phyloP scores from a whole-genome alignment of 1,140 invertebrate genomes.

The Venturia canescens region DNA sequence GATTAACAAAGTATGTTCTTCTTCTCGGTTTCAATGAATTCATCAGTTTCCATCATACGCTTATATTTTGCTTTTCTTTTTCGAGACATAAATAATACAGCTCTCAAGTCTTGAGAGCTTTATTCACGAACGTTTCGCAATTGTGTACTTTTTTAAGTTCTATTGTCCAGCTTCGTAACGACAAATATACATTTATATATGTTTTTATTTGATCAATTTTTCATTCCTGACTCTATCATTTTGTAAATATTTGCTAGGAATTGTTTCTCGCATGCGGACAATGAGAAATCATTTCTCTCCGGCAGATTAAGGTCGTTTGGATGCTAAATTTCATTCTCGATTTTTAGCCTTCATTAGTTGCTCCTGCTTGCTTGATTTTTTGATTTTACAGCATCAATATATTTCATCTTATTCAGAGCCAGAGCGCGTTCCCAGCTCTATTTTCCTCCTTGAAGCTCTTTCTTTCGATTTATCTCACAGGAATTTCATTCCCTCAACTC shows the following conservation, averaged over 20 bases:
- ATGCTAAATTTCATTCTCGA: too few species aligned
- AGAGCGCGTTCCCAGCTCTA: background rate
- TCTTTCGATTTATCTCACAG: constrained; percentile 3
- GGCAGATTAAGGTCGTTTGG: too few species aligned
- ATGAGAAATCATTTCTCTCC: background rate
- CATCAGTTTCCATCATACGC: too few species aligned
- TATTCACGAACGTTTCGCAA: background rate
- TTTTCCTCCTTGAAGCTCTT: background rate
- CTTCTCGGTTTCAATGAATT: background rate
- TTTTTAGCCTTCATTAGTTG: background rate
- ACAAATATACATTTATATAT: constrained; percentile 32
- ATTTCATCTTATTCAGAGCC: too few species aligned
- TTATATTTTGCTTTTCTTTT: constrained; percentile 16
- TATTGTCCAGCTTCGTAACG: constrained; percentile 23
- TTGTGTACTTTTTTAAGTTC: background rate
- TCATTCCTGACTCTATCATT: background rate
- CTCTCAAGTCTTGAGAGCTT: background rate
- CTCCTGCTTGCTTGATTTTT: too few species aligned
- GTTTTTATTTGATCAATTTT: background rate
- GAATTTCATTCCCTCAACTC: constrained; percentile 24
- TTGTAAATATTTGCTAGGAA: constrained; percentile 15
- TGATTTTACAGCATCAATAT: too few species aligned
- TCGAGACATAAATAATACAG: constrained; percentile 6
- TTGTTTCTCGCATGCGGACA: constrained; percentile 8
- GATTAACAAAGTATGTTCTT: constrained; percentile 58